phyloP scores from a whole-genome alignment of 2,888 invertebrate genomes.

The Phaedon cochleariae region DNA sequence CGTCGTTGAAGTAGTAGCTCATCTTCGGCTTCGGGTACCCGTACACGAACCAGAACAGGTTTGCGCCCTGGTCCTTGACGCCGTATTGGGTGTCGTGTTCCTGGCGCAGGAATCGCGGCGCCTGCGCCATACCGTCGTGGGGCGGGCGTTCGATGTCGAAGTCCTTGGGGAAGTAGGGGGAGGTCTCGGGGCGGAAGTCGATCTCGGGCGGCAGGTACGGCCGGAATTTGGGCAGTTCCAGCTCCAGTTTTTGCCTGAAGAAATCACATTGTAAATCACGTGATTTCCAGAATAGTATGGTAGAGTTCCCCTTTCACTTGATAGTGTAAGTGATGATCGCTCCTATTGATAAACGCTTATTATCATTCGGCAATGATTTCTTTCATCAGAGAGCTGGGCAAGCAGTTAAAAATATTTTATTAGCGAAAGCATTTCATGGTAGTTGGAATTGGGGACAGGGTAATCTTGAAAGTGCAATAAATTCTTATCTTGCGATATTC shows the following conservation, averaged over 20 bases:
- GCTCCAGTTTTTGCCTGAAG: slow-evolving; percentile 75
- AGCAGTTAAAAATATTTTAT: no score
- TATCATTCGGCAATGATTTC: no score
- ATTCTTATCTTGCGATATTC: no score
- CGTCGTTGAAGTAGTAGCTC: slow-evolving; percentile 87
- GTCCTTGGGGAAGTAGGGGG: slow-evolving; percentile 90
- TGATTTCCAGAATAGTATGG: no score
- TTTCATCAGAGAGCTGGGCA: no score
- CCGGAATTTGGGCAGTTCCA: slow-evolving; percentile 80
- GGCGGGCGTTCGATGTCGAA: slow-evolving; percentile 90
- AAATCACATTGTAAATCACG: not conserved
- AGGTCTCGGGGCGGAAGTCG: slow-evolving; percentile 84
- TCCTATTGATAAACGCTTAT: no score
- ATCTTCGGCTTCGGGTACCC: slow-evolving; percentile 97
- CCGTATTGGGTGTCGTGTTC: slow-evolving; percentile 91
- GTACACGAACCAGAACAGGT: slow-evolving; percentile 92
- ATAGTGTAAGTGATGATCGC: no score
- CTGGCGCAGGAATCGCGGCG: slow-evolving; percentile 87
- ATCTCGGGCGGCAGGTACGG: slow-evolving; percentile 83
- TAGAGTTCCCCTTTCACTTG: no score
- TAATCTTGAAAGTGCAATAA: no score
- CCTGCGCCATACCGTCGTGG: slow-evolving; percentile 83
- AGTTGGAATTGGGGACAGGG: no score
- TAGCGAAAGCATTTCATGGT: no score
- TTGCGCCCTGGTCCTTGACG: slow-evolving; percentile 89